Conservation (phyloP, 2,888 invertebrate genomes). For the Papilio elwesi region DNA sequence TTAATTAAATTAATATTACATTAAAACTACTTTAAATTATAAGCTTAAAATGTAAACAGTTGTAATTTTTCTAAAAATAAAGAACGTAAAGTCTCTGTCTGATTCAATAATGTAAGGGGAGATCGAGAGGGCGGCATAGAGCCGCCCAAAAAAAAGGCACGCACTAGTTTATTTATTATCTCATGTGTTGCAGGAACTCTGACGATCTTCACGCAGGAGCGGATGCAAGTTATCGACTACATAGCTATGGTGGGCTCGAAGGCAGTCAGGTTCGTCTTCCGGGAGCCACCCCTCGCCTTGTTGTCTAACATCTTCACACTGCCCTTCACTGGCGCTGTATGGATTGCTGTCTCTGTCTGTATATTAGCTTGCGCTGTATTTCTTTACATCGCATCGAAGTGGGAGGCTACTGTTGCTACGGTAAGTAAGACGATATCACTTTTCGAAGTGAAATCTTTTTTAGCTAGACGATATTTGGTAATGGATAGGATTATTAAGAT, state of each 20-base stretch:
- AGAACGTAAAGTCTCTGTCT: too few relatives aligned
- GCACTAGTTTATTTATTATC: neutral
- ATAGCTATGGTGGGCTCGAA: conserved; percentile 83
- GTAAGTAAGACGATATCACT: conserved; percentile 50
- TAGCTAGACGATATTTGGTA: too few relatives aligned
- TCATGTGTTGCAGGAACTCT: conserved; percentile 62
- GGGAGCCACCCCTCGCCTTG: conserved; percentile 85
- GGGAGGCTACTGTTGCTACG: conserved; percentile 75
- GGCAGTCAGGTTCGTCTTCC: conserved; percentile 85
- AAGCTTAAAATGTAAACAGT: too few relatives aligned
- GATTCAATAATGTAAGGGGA: too few relatives aligned
- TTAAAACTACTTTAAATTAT: too few relatives aligned
- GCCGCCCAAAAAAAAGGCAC: too few relatives aligned
- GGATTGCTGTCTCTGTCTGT: conserved; percentile 83
- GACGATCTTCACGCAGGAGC: conserved; percentile 73
- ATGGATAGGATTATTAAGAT: too few relatives aligned
- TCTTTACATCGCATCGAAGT: conserved; percentile 76
- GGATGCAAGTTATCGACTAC: conserved; percentile 77
- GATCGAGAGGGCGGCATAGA: too few relatives aligned
- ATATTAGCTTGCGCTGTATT: conserved; percentile 74
- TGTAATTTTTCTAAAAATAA: too few relatives aligned
- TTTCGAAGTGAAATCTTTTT: too few relatives aligned
- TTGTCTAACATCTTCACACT: conserved; percentile 87
- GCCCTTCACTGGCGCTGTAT: conserved; percentile 86
- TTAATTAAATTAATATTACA: too few relatives aligned